Evolutionary conservation across 2,113 vertebrate species (phyloP).

Genomic region (Poicephalus gulielmi): DNA sequence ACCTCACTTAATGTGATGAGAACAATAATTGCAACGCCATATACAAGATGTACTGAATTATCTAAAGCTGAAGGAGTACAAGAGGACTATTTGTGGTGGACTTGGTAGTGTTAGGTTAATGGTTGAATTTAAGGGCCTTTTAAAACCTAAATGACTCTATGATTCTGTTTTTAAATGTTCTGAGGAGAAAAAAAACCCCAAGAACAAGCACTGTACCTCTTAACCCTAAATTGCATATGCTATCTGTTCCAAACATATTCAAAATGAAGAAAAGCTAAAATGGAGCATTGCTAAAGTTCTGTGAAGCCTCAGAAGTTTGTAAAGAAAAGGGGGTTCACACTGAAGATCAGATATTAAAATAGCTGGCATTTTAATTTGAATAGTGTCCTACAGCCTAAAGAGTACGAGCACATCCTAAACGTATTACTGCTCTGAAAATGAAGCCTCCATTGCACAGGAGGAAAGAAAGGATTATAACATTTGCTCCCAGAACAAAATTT

Average conservation of each 20-base stretch:
- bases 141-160: not conserved
- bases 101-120: not conserved
- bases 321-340: not conserved
- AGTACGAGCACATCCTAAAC: not conserved
- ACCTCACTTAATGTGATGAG: not conserved
- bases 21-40: not conserved
- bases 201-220: not conserved
- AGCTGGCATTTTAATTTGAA: not conserved
- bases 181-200: not conserved
- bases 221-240: too few species aligned
- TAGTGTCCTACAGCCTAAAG: not conserved
- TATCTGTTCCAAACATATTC: not conserved
- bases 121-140: not conserved
- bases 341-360: conserved; percentile 6
- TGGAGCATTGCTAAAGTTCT: not conserved
- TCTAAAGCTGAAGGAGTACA: not conserved
- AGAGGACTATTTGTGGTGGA: not conserved
- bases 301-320: not conserved
- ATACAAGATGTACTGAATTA: not conserved
- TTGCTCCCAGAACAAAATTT: not conserved
- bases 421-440: not conserved
- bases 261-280: not conserved
- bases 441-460: not conserved
- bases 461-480: not conserved
- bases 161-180: not conserved